Evolutionary conservation across 2,797 vertebrate species (phyloP).

Genomic region (Dromococcyx pavoninus): DNA sequence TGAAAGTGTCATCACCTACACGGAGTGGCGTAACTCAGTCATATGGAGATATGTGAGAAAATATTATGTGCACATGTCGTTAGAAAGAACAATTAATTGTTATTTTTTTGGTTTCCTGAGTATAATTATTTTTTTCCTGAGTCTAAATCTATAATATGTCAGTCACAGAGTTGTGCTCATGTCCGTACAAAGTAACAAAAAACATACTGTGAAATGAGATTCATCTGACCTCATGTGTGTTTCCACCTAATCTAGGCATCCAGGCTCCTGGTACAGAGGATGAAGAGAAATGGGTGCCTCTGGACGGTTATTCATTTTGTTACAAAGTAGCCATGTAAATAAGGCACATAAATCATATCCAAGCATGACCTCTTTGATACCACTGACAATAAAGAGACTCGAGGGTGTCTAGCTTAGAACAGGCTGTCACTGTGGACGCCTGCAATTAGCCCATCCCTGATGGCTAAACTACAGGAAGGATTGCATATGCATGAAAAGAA

Average conservation of each 20-base stretch:
- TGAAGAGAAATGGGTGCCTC: background rate
- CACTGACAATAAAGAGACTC: background rate
- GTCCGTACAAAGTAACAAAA: background rate
- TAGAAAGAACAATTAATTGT: background rate
- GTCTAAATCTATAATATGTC: background rate
- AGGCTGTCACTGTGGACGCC: background rate
- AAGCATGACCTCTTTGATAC: background rate
- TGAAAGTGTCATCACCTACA: conserved; percentile 36
- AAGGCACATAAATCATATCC: background rate
- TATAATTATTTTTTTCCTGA: background rate
- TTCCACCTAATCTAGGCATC: background rate
- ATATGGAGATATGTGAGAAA: background rate
- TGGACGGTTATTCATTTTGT: background rate
- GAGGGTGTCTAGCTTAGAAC: background rate
- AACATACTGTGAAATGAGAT: background rate
- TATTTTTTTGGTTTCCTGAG: background rate
- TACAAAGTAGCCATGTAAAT: background rate
- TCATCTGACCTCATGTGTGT: background rate
- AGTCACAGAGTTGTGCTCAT: background rate
- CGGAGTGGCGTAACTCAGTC: background rate
- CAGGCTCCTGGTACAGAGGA: background rate
- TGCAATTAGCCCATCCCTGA: background rate
- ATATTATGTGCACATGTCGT: background rate
- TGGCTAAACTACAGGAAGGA: background rate
- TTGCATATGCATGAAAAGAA: background rate